phyloP scores from a whole-genome alignment of 2,113 vertebrate species.

The Panurus biarmicus region DNA sequence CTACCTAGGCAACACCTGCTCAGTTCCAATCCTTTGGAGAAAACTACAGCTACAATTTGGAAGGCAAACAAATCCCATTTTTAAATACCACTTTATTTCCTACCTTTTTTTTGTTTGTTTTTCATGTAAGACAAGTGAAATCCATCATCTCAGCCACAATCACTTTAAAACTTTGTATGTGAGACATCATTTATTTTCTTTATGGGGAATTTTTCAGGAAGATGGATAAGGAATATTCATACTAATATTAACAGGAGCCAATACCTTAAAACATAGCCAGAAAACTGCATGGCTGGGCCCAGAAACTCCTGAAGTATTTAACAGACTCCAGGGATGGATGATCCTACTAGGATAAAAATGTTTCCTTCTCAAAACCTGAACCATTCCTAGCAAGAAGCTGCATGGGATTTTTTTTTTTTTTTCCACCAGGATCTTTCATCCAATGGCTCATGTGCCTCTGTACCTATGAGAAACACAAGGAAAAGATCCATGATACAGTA shows the following conservation, averaged over 20 bases:
- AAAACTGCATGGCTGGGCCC: neutral
- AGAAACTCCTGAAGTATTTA: constrained; percentile 2
- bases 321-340: neutral
- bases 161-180: neutral
- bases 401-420: neutral
- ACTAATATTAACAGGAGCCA: neutral
- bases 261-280: neutral
- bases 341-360: neutral
- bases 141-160: neutral
- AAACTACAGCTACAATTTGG: neutral
- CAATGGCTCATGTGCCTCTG: neutral
- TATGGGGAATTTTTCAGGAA: neutral
- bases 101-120: neutral
- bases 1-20: constrained; percentile 21
- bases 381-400: neutral
- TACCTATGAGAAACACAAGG: neutral
- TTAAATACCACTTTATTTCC: neutral
- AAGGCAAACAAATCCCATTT: constrained; percentile 5
- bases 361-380: neutral
- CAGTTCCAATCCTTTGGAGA: neutral
- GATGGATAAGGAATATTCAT: constrained; percentile 6
- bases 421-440: neutral
- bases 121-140: neutral
- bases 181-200: neutral
- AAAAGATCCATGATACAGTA: neutral